Base-by-base conservation (phyloP, 2,888 invertebrate species). In the Andrena trimmerana region DNA sequence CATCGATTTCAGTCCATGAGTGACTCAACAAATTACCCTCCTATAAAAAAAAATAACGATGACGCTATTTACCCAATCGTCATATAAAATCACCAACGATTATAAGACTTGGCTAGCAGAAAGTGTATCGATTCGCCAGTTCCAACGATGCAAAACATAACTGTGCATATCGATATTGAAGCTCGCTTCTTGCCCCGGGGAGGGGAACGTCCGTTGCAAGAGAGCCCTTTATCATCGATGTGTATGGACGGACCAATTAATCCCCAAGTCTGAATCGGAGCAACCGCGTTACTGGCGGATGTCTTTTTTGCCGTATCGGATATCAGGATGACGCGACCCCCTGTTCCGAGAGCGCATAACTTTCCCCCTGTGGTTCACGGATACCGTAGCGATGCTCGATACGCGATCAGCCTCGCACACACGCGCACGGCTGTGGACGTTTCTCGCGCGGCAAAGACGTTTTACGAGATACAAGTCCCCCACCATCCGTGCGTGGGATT, bases 251-350 rank as follows among this genome's bases (percentile, higher is more conserved):
- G 24, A 24, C 82, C 66, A 29, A 81, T 81, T 81, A 81, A 81
- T 81, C 81, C 67, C 29, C 48, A 16, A 42, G 62, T 63, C 82
- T 50, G 81, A 81, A 81, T 81, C 72, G 50, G 73, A 54, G 63
- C 36, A 81, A 57, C 67, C 33, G 16, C 67, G 54, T 31, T 50
- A 36, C 36, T 36, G 52, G 59, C 82, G 81, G 82, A 83, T 84
- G 84, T 60, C 54, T 62, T 77, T 82, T 83, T 83, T 84, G 74
- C 29, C 29, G 77, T 81, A 65, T 85, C 77, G 82, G 77, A 59
- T 85, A 75, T 73, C 85, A 63, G 74, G 72, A 85, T 85, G 84
- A 84, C 83, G 84, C 66, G 72, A 72, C 60, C 78, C 79, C 75
- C 71, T 78, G 78, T 84, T 84, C 70, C 71, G 36, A 72, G 86